A percentile compares a stretch with the other conserved stretches of the same genome.
Conservation (phyloP, 2,797 vertebrate genomes). For the Taeniopygia guttata region DNA sequence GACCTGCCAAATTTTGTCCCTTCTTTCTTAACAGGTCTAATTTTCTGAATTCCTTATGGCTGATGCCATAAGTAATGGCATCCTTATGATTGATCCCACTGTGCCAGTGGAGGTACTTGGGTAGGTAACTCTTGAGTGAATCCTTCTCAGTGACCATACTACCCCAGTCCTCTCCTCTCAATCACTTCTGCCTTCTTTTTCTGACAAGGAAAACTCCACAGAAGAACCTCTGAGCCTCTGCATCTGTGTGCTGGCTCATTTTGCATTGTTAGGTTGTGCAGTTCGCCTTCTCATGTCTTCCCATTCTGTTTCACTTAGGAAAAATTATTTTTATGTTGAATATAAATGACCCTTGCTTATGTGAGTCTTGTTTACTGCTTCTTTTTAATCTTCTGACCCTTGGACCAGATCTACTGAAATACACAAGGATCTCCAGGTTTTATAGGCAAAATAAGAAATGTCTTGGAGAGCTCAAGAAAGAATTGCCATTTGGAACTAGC, state of each 20-base stretch:
- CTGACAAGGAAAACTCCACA: not conserved
- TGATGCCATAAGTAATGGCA: no score
- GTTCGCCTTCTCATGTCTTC: not conserved
- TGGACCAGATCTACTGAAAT: not conserved
- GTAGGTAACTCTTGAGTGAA: not conserved
- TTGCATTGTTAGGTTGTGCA: not conserved
- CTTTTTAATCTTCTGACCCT: not conserved
- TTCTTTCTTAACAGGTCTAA: not conserved
- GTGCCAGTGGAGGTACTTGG: not conserved
- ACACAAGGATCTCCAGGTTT: not conserved
- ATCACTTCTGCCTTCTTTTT: not conserved
- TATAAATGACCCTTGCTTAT: not conserved
- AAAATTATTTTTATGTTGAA: not conserved
- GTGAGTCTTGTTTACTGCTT: not conserved
- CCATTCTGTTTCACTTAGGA: not conserved
- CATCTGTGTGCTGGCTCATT: not conserved
- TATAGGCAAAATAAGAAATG: not conserved
- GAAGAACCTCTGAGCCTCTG: not conserved
- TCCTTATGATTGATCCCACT: not conserved
- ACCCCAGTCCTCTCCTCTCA: not conserved
- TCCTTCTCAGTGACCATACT: not conserved
- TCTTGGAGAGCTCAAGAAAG: not conserved
- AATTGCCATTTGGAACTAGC: not conserved
- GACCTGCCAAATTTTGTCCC: not conserved
- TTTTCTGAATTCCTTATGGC: not conserved